phyloP scores from a whole-genome alignment of 2,113 vertebrate species.

The Tetrax tetrax region DNA sequence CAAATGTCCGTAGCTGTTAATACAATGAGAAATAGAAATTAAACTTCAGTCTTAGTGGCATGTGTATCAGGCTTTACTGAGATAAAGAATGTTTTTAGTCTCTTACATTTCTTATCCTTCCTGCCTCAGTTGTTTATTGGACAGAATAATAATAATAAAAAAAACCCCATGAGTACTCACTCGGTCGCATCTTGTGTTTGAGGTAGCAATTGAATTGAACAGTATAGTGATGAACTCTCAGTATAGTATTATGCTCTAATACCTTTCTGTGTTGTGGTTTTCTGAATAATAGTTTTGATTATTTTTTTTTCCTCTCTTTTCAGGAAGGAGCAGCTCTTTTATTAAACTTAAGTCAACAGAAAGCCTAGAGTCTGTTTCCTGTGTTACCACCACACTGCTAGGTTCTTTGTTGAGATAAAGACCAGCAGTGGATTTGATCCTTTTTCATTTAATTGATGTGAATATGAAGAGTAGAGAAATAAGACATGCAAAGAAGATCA shows the following conservation, averaged over 20 bases:
- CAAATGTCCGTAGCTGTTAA: neutral
- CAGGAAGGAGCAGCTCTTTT: constrained; percentile 16
- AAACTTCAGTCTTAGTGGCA: neutral
- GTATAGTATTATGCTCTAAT: neutral
- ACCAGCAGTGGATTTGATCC: neutral
- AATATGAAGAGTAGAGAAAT: neutral
- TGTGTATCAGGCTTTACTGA: neutral
- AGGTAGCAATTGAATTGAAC: neutral
- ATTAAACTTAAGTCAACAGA: constrained; percentile 44
- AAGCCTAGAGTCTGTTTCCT: neutral
- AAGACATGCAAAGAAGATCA: neutral
- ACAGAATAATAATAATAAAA: neutral
- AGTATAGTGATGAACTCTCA: neutral
- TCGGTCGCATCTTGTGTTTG: neutral
- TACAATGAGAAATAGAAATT: neutral
- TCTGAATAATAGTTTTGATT: constrained; percentile 34
- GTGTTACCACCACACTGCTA: neutral
- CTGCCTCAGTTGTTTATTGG: neutral
- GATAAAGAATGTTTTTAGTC: neutral
- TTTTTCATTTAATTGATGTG: neutral
- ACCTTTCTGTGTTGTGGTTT: neutral
- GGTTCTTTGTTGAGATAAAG: neutral
- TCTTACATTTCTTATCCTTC: neutral
- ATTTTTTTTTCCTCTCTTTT: constrained; percentile 22
- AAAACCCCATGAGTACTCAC: neutral